Base-by-base conservation (phyloP, 2,113 vertebrate genomes). In the Clarias batrachus region DNA sequence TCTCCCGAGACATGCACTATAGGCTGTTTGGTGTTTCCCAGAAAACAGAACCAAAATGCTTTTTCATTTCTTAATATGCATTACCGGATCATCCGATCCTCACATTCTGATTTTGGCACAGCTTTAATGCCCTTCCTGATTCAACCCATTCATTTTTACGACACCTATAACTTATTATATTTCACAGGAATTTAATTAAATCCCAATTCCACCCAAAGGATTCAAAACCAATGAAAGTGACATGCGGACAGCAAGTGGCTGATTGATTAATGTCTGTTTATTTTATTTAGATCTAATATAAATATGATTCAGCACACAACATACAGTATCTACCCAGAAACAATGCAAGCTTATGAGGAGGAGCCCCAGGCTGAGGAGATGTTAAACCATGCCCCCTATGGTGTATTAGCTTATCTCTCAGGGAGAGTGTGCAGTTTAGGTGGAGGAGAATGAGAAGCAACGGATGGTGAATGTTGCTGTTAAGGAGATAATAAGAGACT, bases 401-500 rank as follows among this genome's bases (percentile, higher is more conserved):
- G 85, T 30, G 59, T 83, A 81, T 74, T 83, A 85, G 83, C 86
- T 89, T 87, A 89, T 89, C 89, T 86, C 57, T 27, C 68, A 25
- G 66, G 52, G 80, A 63, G 85, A 73, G 73, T 87, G 73, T 85
- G 78, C 80, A 85, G 82, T 84, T 87, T 71, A 66, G 83, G 30
- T 88, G 25, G 68, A 83, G 81, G 70, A 81, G 66, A 81, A 85
- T 60, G 63, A 82, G 25, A 83, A 60, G 70, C 27, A 59, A 57
- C 6, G 86, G 41, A 63, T 62, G 59, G 79, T 80, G 88, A 85
- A 73, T 3, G 41, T 80, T 85, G 86, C 59, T 87, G 80, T 79
- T 85, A 85, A 84, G 57, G 83, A 86, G 86, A 89, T 89, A 88
- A 88, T 86, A 73, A 89, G 85, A 86, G 84, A 87, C 85, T 87